Evolutionary conservation across 2,797 vertebrate species (phyloP), one percentile per base, ranked within the genome.

Genomic region (Falco columbarius): DNA sequence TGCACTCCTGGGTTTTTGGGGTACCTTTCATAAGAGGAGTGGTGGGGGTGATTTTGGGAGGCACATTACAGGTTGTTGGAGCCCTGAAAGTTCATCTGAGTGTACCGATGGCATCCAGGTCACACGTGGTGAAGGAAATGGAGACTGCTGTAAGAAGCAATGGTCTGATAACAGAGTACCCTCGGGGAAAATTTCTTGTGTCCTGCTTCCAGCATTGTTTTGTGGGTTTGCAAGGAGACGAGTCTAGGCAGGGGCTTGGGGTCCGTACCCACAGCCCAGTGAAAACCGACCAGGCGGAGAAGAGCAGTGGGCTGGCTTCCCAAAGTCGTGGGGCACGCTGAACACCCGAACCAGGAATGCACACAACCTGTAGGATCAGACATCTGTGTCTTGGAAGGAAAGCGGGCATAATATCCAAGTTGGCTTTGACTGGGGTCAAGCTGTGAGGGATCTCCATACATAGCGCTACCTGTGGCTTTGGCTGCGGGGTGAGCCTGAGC

Each of bases 1-100:
- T 36, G 19, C 2, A 0, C 58, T 80, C 2, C 1, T 9, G 7
- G 30, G 63, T 59, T 95, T 91, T 79, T 36, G 54, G 62, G 46
- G 24, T 0, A 0, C 42, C 55, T 58, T 65, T 88, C 51, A 34
- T 21, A 32, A 61, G 32, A n/a, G 36, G 32, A 56, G 24, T 6
- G 9, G 18, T 51, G 55, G 26, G 5, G 5, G 21, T 54, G 71
- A 51, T 54, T 68, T 82, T 2, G 4, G 47, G 55, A 85, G 47
- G 27, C 0, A 0, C 63, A 26, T 46, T 3, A 6, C 34, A 29
- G 42, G 67, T 42, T 3, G 2, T 6, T 0, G 0, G 11, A 0
- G 2, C 30, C 27, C 24, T 55, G 40, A 9, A 20, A 68, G 30
- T 47, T 77, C 0, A 0, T 70, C 42, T 23, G 66, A 59, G 70